These are phyloP conservation scores for Clarias platycephalus DNA, from an alignment of 2,797 vertebrate genomes.

Conservation along the genomic window DNA sequence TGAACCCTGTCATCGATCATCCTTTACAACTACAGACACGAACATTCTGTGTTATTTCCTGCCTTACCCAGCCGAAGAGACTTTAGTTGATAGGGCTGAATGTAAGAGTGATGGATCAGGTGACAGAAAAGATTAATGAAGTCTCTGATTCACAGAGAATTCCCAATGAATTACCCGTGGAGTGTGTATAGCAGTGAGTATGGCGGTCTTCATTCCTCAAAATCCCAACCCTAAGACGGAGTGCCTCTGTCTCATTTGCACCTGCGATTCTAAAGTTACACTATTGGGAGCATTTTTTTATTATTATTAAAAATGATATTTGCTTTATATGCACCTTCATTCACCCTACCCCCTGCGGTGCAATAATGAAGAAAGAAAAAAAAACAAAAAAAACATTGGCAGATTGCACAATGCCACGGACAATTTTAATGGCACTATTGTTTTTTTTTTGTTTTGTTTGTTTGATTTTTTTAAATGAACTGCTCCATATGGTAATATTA, in stretches of 20 bases:
- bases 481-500: conserved; percentile 72
- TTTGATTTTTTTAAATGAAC: conserved; percentile 69
- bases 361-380: conserved; percentile 53
- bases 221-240: conserved; percentile 49
- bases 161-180: conserved; percentile 42
- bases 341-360: conserved; percentile 39
- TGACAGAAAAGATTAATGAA: conserved; percentile 39
- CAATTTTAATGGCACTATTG: conserved; percentile 77
- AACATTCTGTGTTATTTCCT: conserved; percentile 48
- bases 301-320: conserved; percentile 50
- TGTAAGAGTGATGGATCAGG: conserved; percentile 49
- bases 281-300: conserved; percentile 57
- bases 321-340: conserved; percentile 54
- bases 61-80: conserved; percentile 44
- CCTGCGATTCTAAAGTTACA: conserved; percentile 59
- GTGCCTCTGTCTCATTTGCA: conserved; percentile 56
- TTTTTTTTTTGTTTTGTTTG: conserved; percentile 27
- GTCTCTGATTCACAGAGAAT: conserved; percentile 46
- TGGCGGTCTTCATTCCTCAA: conserved; percentile 49
- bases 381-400: conserved; percentile 64
- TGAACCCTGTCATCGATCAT: conserved; percentile 49
- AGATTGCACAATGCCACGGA: conserved; percentile 76
- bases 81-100: conserved; percentile 51
- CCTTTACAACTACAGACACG: conserved; percentile 49
- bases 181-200: conserved; percentile 40